These are phyloP conservation scores for Parnassius smintheus DNA, from an alignment of 2,888 invertebrate species.

Conservation along the genomic window DNA sequence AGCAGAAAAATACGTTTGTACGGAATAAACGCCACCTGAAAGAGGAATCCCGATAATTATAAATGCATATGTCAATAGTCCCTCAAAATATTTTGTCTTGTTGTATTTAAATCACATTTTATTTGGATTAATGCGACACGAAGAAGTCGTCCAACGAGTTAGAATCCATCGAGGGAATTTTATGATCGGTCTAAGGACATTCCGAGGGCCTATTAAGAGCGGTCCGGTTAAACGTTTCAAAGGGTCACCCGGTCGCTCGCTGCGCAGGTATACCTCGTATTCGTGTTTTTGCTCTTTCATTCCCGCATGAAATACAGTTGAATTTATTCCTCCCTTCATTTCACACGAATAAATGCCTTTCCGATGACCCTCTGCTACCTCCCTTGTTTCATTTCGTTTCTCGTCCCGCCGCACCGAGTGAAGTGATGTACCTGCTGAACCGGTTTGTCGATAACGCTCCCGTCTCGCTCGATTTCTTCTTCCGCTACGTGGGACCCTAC, in stretches of 20 bases:
- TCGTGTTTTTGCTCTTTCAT: constrained; percentile 52
- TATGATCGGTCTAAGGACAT: constrained; percentile 44
- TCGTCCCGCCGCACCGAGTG: not conserved
- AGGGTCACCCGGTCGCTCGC: constrained; percentile 33
- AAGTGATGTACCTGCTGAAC: constrained; percentile 36
- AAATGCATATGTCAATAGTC: constrained; percentile 22
- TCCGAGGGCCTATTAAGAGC: constrained; percentile 50
- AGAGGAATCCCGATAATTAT: too few relatives aligned
- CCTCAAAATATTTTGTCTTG: constrained; percentile 23
- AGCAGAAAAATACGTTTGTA: too few relatives aligned
- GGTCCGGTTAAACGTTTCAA: constrained; percentile 44
- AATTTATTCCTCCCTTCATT: constrained; percentile 52
- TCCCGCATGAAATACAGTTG: constrained; percentile 45
- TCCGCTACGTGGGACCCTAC: constrained; percentile 53
- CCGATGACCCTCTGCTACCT: constrained; percentile 42
- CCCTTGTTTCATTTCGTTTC: constrained; percentile 29
- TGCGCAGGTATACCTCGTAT: constrained; percentile 45
- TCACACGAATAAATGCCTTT: constrained; percentile 43
- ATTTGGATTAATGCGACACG: constrained; percentile 37
- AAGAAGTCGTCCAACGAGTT: constrained; percentile 42
- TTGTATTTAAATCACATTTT: constrained; percentile 28
- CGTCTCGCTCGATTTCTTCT: constrained; percentile 63
- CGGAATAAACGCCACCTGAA: too few relatives aligned
- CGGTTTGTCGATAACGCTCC: constrained; percentile 53
- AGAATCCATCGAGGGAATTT: constrained; percentile 38